Evolutionary conservation across 2,888 invertebrate genomes (phyloP).

Genomic region (Zele albiditarsus): DNA sequence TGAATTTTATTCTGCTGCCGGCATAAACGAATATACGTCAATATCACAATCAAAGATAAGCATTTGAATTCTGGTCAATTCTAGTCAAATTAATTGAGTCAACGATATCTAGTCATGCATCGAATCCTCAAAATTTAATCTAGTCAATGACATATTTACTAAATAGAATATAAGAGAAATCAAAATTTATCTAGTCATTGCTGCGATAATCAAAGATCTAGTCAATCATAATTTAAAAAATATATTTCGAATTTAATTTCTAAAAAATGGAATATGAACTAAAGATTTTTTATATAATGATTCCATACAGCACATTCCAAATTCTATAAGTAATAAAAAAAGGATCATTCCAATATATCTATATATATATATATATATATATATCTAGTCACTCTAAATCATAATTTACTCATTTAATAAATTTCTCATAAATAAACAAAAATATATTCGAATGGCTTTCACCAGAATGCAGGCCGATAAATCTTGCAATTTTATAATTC

Average conservation of each 20-base stretch:
- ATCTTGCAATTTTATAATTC: constrained; percentile 64
- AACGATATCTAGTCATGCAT: constrained; percentile 29
- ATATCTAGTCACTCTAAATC: constrained; percentile 28
- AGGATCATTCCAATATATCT: background rate
- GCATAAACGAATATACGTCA: background rate
- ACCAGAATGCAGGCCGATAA: constrained; percentile 67
- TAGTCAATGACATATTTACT: background rate
- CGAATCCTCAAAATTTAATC: background rate
- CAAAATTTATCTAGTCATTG: constrained; percentile 33
- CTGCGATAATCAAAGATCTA: constrained; percentile 30
- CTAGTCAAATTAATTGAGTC: constrained; percentile 28
- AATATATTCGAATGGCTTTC: constrained; percentile 37
- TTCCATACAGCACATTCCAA: constrained; percentile 28
- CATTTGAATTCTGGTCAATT: constrained; percentile 10
- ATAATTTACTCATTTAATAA: constrained; percentile 29
- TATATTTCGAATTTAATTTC: background rate
- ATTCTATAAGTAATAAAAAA: background rate
- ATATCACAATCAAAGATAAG: background rate
- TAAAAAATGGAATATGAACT: background rate
- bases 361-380: no score
- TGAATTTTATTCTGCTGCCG: background rate
- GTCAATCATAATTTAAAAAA: constrained; percentile 14
- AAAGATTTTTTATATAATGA: constrained; percentile 1
- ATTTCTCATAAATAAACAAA: constrained; percentile 21
- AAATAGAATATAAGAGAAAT: no score